Evolutionary conservation across 2,888 invertebrate species (phyloP).

Genomic region (Parthenolecanium corni): DNA sequence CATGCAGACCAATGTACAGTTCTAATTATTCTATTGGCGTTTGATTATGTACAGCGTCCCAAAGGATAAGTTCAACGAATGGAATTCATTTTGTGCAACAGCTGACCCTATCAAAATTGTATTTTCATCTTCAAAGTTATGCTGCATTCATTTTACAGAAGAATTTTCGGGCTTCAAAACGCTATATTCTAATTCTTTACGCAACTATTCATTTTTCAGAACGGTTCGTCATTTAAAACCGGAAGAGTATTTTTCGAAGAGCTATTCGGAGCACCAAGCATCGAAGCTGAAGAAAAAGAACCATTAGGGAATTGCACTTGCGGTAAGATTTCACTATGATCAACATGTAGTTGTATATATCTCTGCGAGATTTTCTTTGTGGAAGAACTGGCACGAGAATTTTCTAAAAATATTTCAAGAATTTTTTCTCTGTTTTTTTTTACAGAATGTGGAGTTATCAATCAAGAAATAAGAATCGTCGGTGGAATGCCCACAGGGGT

Average conservation of each 20-base stretch:
- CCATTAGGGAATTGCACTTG: slow-evolving; percentile 34
- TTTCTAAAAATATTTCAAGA: too few relatives aligned
- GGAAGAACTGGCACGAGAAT: too few relatives aligned
- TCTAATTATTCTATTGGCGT: background rate
- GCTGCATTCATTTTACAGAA: too few relatives aligned
- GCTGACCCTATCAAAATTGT: background rate
- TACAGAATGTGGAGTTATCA: slow-evolving; percentile 68
- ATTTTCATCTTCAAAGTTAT: background rate
- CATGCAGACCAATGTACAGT: too few relatives aligned
- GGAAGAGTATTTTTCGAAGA: slow-evolving; percentile 35
- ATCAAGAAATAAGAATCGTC: slow-evolving; percentile 77
- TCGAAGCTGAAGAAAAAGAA: slow-evolving; percentile 34
- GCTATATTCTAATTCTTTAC: background rate
- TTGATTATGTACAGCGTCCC: background rate
- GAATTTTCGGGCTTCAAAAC: background rate
- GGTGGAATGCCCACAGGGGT: slow-evolving; percentile 70
- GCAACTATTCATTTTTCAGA: background rate
- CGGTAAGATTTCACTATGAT: slow-evolving; percentile 32
- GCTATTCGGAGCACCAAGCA: slow-evolving; percentile 34
- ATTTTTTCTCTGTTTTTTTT: slow-evolving; percentile 30
- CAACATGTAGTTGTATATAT: too few relatives aligned
- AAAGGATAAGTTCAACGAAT: too few relatives aligned
- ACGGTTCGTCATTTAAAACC: background rate
- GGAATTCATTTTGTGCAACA: too few relatives aligned
- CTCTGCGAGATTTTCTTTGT: too few relatives aligned